Percentiles rank a stretch among this genome's conserved stretches.
Evolutionary conservation across 2,797 vertebrate species (phyloP).

Genomic region (Rhynchonycteris naso): DNA sequence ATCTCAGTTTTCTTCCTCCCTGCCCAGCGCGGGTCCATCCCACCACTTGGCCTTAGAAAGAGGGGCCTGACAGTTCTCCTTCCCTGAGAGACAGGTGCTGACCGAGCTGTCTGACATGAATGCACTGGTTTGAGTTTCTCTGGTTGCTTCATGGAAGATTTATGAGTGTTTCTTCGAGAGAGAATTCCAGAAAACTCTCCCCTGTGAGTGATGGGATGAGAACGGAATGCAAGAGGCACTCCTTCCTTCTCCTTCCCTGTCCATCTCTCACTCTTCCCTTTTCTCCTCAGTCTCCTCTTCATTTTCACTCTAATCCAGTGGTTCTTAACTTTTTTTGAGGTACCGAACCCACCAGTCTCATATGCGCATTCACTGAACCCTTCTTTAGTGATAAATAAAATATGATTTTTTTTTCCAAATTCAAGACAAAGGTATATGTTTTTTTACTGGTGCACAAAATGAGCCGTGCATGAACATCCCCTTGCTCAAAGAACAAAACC

Average conservation of each 20-base stretch:
- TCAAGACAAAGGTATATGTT: no score
- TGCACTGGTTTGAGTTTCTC: neutral
- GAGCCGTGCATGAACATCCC: no score
- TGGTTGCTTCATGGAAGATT: slow-evolving; percentile 20
- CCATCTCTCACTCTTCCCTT: neutral
- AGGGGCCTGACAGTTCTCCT: neutral
- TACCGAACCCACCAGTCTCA: no score
- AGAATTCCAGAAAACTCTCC: neutral
- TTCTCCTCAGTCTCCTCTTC: neutral
- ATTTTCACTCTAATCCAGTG: accelerated
- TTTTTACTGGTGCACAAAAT: no score
- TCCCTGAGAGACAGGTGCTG: neutral
- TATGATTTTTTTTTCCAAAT: no score
- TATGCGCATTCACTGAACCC: no score
- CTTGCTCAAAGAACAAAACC: no score
- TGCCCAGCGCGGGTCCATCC: neutral
- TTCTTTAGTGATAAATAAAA: no score
- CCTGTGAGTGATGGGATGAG: neutral
- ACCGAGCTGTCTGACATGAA: neutral
- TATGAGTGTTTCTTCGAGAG: slow-evolving; percentile 32
- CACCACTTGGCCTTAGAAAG: neutral
- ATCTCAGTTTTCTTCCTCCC: neutral
- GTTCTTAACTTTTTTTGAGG: no score
- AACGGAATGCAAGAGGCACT: neutral
- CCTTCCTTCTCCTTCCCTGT: no score